Conservation (phyloP, 2,888 invertebrate species). For the Sphaerophoria taeniata region DNA sequence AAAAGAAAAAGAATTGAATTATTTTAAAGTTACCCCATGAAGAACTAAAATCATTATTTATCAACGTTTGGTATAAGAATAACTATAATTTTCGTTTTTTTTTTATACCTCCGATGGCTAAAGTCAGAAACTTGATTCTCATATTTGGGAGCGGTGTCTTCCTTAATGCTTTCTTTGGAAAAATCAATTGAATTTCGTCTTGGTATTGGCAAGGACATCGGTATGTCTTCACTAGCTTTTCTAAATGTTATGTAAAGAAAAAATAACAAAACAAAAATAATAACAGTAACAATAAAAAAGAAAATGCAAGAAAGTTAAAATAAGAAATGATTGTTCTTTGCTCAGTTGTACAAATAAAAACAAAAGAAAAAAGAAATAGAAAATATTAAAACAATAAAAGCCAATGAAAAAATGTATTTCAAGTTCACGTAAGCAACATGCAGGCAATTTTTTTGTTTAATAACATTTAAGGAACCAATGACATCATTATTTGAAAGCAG, state of each 20-base stretch:
- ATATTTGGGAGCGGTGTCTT: slow-evolving; percentile 81
- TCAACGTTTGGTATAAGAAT: background rate
- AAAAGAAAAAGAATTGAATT: slow-evolving; percentile 1
- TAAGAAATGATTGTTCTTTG: slow-evolving; percentile 54
- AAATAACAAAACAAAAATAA: slow-evolving; percentile 43
- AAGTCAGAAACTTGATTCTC: slow-evolving; percentile 88
- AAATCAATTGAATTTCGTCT: slow-evolving; percentile 86
- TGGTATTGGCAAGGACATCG: slow-evolving; percentile 84
- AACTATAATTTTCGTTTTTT: slow-evolving; percentile 13
- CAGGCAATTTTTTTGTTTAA: slow-evolving; percentile 19
- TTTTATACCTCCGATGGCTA: slow-evolving; percentile 81
- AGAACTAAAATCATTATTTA: slow-evolving; percentile 50
- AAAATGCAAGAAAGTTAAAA: slow-evolving; percentile 59
- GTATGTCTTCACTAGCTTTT: slow-evolving; percentile 83
- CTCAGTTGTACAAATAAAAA: slow-evolving; percentile 40
- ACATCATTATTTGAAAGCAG: slow-evolving; percentile 8
- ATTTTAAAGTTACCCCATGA: too few relatives aligned
- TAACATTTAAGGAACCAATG: slow-evolving; percentile 45
- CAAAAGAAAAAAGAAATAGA: slow-evolving; percentile 38
- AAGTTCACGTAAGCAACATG: slow-evolving; percentile 43
- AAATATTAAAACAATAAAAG: slow-evolving; percentile 46
- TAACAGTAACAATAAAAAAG: slow-evolving; percentile 46
- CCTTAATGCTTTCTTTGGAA: slow-evolving; percentile 84
- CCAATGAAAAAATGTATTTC: slow-evolving; percentile 45
- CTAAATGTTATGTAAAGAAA: slow-evolving; percentile 77